Evolutionary conservation across 2,888 invertebrate genomes (phyloP), one percentile per base, ranked within the genome.

Genomic region (Dynastes maya): DNA sequence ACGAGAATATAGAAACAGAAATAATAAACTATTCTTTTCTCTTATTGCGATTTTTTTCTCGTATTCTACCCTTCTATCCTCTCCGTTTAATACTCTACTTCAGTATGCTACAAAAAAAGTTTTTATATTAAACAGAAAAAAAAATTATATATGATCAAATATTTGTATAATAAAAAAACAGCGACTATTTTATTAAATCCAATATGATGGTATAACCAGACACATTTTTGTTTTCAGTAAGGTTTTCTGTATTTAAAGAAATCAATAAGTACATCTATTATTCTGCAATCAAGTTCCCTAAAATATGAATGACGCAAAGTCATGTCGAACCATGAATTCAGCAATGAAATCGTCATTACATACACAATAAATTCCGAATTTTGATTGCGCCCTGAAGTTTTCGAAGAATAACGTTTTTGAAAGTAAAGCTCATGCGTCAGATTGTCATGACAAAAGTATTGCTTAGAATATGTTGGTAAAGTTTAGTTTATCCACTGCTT

Each of bases 1-100:
- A 81, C 80, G 80, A 79, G 77, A 79, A 79, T 79, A 77, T 72
- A 77, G 77, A 77, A 77, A 77, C 77, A 77, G 74, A 77, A 79
- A 79, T 79, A 79, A 79, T 79, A 79, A 79, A 77, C 78, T 78
- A 78, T 76, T 63, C 74, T 51, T 53, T 61, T 68, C 76, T 37
- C 72, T 79, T 79, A 77, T 77, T 79, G 77, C 77, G 45, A 76
- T 77, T 79, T 79, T 70, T 78, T 72, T 49, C 58, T 37, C 68
- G 40, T 76, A 68, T 76, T 76, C 67, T 22, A 37, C 67, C 45
- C 67, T 49, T 65, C 45, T 67, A 5, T 27, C 45, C 4, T 29
- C 68, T 67, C 29, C 13, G 32, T 67, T 68, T 76, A 76, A 58
- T 76, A 76, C 49, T 55, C 58, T 58, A 67, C 45, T 72, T 72